phyloP scores from a whole-genome alignment of 2,888 invertebrate species.

The Marasmarcha lunaedactyla region DNA sequence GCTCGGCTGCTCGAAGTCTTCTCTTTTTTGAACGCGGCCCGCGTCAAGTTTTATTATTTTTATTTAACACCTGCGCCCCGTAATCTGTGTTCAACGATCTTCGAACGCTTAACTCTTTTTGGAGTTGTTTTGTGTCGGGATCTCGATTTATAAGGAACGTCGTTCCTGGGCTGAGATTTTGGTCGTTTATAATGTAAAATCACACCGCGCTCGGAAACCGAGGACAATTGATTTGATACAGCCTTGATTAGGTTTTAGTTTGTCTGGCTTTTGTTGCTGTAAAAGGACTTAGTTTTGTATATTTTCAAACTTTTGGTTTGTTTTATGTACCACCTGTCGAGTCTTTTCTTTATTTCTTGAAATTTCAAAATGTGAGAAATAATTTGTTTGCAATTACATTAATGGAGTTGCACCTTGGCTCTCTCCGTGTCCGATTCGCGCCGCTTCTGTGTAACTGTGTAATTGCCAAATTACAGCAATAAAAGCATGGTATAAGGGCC shows the following conservation, averaged over 20 bases:
- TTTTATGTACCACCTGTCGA: too few species aligned
- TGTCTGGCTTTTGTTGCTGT: constrained; percentile 6
- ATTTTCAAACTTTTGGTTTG: too few species aligned
- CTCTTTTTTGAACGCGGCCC: constrained; percentile 52
- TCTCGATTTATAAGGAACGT: too few species aligned
- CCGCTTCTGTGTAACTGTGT: neutral
- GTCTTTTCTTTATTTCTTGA: too few species aligned
- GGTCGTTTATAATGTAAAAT: constrained; percentile 62
- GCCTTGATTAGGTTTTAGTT: constrained; percentile 33
- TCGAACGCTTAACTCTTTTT: constrained; percentile 69
- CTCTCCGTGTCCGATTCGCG: constrained; percentile 3
- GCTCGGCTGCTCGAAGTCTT: constrained; percentile 52
- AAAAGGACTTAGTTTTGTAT: neutral
- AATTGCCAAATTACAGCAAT: too few species aligned
- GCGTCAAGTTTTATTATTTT: constrained; percentile 65
- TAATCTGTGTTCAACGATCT: constrained; percentile 68
- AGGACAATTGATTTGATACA: constrained; percentile 56
- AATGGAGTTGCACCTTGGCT: too few species aligned
- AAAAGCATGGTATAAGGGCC: too few species aligned
- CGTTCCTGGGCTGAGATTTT: constrained; percentile 51
- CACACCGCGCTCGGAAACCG: constrained; percentile 26
- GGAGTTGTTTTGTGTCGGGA: constrained; percentile 45
- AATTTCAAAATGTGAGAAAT: too few species aligned
- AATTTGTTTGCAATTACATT: too few species aligned
- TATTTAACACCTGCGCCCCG: constrained; percentile 68